These are phyloP conservation scores for Lateolabrax maculatus DNA, from an alignment of 2,797 vertebrate species.

Conservation along the genomic window DNA sequence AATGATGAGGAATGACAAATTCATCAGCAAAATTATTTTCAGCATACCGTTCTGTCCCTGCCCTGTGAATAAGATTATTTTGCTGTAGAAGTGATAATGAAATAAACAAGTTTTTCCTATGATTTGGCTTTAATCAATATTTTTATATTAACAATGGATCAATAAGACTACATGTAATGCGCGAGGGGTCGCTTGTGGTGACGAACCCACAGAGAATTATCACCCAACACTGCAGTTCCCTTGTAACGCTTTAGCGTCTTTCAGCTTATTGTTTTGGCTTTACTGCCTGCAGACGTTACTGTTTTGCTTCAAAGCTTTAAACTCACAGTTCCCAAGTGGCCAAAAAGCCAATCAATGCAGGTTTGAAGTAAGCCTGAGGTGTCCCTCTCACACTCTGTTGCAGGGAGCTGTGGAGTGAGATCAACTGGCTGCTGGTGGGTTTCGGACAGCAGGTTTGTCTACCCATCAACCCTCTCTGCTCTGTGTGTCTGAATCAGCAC, in stretches of 20 bases:
- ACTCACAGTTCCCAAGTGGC: neutral
- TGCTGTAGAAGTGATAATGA: neutral
- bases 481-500: conserved; percentile 90
- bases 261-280: no score
- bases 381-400: conserved; percentile 8
- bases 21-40: neutral
- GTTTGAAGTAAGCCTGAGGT: neutral
- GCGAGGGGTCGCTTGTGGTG: no score
- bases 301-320: no score
- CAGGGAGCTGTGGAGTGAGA: conserved; percentile 95
- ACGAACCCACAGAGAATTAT: no score
- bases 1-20: neutral
- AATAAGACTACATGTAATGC: no score
- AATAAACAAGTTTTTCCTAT: neutral
- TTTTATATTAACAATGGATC: neutral
- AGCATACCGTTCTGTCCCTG: neutral
- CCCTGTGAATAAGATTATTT: neutral
- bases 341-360: neutral
- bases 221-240: no score
- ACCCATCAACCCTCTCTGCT: conserved; percentile 90
- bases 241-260: no score
- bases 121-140: neutral
- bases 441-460: conserved; percentile 97
- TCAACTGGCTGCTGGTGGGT: conserved; percentile 96
- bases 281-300: neutral